Percentiles rank a stretch among this genome's conserved stretches.
These are phyloP conservation scores for Pangasius larnaudii DNA, from an alignment of 2,797 vertebrate genomes.

Conservation along the genomic window DNA sequence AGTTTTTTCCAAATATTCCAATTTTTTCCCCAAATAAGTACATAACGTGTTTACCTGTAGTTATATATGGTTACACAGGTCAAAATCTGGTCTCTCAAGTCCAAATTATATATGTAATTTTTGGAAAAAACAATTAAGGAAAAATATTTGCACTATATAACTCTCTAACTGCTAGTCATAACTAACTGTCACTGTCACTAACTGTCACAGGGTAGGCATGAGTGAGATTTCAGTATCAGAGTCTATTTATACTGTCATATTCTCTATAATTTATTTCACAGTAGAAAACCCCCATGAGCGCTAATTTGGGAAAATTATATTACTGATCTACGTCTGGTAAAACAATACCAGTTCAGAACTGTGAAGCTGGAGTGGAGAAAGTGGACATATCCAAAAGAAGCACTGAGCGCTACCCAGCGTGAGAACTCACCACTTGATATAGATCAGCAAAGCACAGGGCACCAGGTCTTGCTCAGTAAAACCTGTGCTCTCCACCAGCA, in stretches of 20 bases:
- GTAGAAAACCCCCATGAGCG: neutral
- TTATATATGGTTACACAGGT: neutral
- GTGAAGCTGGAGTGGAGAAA: neutral
- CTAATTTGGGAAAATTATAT: neutral
- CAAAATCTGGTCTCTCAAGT: neutral
- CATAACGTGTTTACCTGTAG: neutral
- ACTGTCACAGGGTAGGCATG: neutral
- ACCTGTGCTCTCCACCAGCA: constrained; percentile 85
- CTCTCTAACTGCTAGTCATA: neutral
- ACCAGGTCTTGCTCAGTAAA: constrained; percentile 87
- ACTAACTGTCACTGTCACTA: neutral
- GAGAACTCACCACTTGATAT: constrained; percentile 88
- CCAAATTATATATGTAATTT: neutral
- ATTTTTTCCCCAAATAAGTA: neutral
- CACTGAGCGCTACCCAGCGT: neutral
- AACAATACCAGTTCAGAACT: neutral
- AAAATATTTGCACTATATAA: neutral
- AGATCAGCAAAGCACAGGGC: constrained; percentile 83
- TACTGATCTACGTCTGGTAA: neutral
- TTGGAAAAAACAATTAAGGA: neutral
- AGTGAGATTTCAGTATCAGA: neutral
- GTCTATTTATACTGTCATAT: neutral
- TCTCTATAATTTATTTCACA: neutral
- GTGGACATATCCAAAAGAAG: neutral
- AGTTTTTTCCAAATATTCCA: neutral